Evolutionary conservation across 2,888 invertebrate genomes (phyloP), one percentile per base, ranked within the genome.

Genomic region (Candidula unifasciata): DNA sequence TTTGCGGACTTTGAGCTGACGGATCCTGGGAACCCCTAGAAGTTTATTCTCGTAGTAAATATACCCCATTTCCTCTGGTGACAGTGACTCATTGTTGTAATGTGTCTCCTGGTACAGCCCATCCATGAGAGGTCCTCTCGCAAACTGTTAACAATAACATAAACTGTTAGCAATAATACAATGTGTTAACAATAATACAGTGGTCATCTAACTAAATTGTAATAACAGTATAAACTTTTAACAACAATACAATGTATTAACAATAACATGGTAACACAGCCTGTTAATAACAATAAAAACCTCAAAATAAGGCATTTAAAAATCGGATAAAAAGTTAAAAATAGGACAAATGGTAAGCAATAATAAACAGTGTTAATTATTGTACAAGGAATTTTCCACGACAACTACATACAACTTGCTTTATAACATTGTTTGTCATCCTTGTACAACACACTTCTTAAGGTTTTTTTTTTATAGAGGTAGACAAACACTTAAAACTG

Each of bases 21-120:
- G 89, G 10, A 93, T 80, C 44, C 93, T 90, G 6, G 93, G 93
- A 10, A 93, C 90, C 24, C 93, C 93, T 18, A 93, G 92, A 27
- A 93, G 89, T 86, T 93, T 93, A 89, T 93, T 93, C 86, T 93
- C 93, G 84, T 93, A 93, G 90, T 92, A 93, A 87, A 94, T 93
- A 88, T 93, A 93, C 78, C 93, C 93, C 21, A 90, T 86, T 83
- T 92, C 90, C 37, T 89, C 90, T 1, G 94, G 92, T n/a, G 89
- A 89, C 6, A 91, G 88, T 5, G 91, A 86, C 10, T 87, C 81
- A 77, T 90, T 89, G 89, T 93, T 93, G 90, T 95, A 95, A 94
- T 95, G 95, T 73, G 94, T 93, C 87, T 95, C 95, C 95, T 95
- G 95, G 90, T 95, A 95, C 66, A 96, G 92, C n/a, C 95, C 95